Evolutionary conservation across 2,888 invertebrate species (phyloP).

Genomic region (Sepiola atlantica): DNA sequence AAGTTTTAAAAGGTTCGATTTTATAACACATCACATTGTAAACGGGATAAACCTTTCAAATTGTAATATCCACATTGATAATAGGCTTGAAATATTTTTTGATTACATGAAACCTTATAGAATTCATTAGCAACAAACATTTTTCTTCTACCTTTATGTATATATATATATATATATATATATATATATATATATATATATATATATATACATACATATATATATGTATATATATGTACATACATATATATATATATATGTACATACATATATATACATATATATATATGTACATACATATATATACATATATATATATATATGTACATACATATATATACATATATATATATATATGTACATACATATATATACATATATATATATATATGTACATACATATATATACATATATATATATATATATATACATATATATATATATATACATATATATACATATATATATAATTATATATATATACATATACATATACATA

Average conservation of each 20-base stretch:
- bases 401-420: no score
- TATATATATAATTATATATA: slow-evolving; percentile 32
- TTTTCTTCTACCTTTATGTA: no score
- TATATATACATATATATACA: background rate
- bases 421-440: no score
- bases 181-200: no score
- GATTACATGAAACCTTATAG: background rate
- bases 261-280: background rate
- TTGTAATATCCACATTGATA: background rate
- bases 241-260: background rate
- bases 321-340: background rate
- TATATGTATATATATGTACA: no score
- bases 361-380: no score
- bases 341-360: background rate
- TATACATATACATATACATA: background rate
- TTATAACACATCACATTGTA: background rate
- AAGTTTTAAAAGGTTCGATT: background rate
- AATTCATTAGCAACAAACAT: background rate
- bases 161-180: no score
- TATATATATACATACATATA: no score
- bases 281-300: background rate
- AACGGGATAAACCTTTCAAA: background rate
- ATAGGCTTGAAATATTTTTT: background rate
- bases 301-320: background rate
- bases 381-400: no score